phyloP scores from a whole-genome alignment of 2,113 vertebrate species.

The Drymodes brunneopygia region DNA sequence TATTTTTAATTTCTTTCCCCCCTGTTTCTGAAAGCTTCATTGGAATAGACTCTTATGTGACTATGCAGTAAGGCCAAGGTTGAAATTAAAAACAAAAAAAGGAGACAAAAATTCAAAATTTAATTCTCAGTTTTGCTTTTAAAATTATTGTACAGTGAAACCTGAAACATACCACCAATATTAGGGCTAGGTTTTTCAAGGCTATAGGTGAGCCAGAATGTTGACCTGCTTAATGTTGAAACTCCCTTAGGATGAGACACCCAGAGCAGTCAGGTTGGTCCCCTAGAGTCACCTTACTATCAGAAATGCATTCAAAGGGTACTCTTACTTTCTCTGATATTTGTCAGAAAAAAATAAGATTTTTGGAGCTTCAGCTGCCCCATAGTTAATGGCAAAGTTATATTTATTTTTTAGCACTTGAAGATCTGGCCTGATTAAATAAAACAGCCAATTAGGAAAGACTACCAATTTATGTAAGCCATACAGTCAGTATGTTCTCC shows the following conservation, averaged over 20 bases:
- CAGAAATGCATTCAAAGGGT: background rate
- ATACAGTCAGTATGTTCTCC: background rate
- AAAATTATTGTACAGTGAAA: background rate
- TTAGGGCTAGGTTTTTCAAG: background rate
- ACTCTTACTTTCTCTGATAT: background rate
- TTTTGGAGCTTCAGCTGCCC: background rate
- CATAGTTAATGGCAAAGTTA: background rate
- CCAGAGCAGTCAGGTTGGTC: background rate
- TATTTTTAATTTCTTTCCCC: rapidly evolving
- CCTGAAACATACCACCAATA: background rate
- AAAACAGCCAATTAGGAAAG: background rate
- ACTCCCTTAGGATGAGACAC: background rate
- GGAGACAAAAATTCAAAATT: background rate
- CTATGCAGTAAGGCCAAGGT: background rate
- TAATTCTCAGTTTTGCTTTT: background rate
- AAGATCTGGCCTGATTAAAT: background rate
- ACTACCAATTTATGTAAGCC: background rate
- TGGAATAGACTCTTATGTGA: background rate
- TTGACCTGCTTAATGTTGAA: background rate
- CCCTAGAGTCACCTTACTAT: background rate
- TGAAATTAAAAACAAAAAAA: background rate
- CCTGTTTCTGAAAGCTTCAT: background rate
- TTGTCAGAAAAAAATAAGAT: background rate
- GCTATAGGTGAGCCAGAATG: background rate
- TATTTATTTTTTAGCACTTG: background rate